Base-by-base conservation (phyloP, 2,888 invertebrate genomes). In the Mesorhabditis belari region DNA sequence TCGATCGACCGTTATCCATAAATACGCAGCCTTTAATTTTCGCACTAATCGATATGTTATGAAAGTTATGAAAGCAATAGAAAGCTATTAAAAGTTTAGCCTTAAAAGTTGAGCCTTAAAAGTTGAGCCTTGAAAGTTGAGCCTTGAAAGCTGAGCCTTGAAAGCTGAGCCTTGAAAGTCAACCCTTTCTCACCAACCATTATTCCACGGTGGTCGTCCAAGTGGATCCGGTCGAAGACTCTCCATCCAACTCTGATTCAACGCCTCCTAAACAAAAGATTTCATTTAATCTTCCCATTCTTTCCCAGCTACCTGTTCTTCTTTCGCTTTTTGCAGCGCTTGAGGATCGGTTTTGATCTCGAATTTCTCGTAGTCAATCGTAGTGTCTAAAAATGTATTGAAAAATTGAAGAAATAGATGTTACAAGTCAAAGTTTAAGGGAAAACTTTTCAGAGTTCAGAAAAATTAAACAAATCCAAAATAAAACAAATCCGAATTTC, bases 201-300 rank as follows among this genome's bases (percentile, higher is more conserved):
- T 64, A 59, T 69, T 67, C 65, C 65, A 69, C n/a, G 69, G 65
- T 27, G 69, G 69, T 4, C 69, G 12, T 9, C 44, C 44, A n/a
- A 35, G 44, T n/a, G 44, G 44, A n/a, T 35, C 44, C 12, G 44
- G 44, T 9, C 44, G 44, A 35, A 35, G 44, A n/a, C 44, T 35
- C 44, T 35, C 12, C 44, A 35, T 35, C 44, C 44, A 35, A n/a
- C 44, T 35, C n/a, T 35, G 44, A n/a, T 35, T 35, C 44, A 35
- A 35, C 12, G 44, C 44, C n/a, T 35, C 44, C 44, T 35, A 35
- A n/a, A 35, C 12, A 35, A 35, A 35, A 35, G 35, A 35, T 35
- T n/a, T n/a, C 9, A 35, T 12, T 35, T 6, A 35, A 35, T 35
- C 9, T 12, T 12, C 6, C 35, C 6, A 12, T 6, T 12, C 6